These are phyloP conservation scores for Vespertilio murinus DNA, from an alignment of 2,797 vertebrate species.

Conservation along the genomic window DNA sequence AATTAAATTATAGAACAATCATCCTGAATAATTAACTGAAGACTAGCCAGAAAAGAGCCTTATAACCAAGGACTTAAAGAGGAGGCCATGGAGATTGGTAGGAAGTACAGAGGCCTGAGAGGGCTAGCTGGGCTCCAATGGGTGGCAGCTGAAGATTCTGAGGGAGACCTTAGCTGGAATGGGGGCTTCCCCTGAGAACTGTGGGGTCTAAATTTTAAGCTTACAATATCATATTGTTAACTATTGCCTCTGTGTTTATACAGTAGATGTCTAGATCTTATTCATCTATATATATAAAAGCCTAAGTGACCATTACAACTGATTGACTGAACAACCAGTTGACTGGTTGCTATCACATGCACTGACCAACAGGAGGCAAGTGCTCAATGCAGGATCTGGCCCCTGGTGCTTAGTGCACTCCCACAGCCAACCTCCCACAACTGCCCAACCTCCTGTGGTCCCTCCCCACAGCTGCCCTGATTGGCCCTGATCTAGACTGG, in stretches of 20 bases:
- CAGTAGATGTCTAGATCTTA: background rate
- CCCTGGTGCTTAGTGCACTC: no score
- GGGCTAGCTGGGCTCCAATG: background rate
- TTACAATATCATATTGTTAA: background rate
- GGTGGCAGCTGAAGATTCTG: background rate
- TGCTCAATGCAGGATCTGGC: no score
- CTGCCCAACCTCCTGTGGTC: no score
- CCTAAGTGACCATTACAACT: no score
- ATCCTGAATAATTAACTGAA: background rate
- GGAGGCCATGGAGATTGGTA: background rate
- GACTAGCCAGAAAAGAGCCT: background rate
- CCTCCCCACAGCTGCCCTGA: no score
- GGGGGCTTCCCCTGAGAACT: background rate
- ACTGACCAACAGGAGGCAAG: no score
- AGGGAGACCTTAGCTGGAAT: background rate
- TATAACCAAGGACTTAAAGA: background rate
- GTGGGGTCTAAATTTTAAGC: background rate
- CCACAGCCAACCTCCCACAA: no score
- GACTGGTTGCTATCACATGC: no score
- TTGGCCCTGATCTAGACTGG: no score
- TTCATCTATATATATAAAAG: background rate
- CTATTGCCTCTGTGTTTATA: background rate
- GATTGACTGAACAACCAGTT: no score
- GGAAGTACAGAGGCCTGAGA: background rate
- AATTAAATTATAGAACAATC: background rate